Base-by-base conservation (phyloP, 2,888 invertebrate species). In the Pelosia muscerda region DNA sequence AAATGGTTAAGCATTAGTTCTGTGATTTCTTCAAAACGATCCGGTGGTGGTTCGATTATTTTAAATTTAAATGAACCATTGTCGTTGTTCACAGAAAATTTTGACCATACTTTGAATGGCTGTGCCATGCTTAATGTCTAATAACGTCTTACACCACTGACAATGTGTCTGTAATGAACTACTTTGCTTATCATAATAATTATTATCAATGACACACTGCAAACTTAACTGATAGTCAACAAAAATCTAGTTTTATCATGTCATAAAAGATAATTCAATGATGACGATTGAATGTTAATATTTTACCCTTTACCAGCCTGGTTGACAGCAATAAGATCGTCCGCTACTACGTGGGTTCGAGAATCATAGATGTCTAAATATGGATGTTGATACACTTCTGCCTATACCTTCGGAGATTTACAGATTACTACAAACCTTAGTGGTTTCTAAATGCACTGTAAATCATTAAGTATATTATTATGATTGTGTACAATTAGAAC, bases 11-110 rank as follows among this genome's bases (percentile, higher is more conserved):
- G n/a, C 22, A 76, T 61, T 8, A 80, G 69, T 34, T 79, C 68
- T 6, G 73, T 22, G 15, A 78, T 71, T 58, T 79, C 76, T 2
- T 75, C 74, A 0, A 63, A 9, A 15, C 76, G 68, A 62, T 78
- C 67, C 28, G 65, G 56, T 2, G 83, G 79, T 68, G 76, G 65
- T n/a, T 84, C 78, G 58, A 82, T 69, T 26, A 83, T 77, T 2
- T 74, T 67, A 56, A 85, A 77, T 11, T 84, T 82, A n/a, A 23
- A 31, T 31, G 53, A 28, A 10, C 31, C 77, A 31, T n/a, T 68
- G 65, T 56, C 74, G 53, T 65, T 76, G 22, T 54, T 69, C n/a
- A 59, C 70, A 0, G 75, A 56, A 28, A 80, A 77, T 62, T 72
- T 72, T 2, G 73, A 72, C 76, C 78, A 80, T 22, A 74, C 65